A percentile compares a stretch with the other conserved stretches of the same genome.
Conservation (phyloP, 2,888 invertebrate species). For the Acanthosepion lycidas region DNA sequence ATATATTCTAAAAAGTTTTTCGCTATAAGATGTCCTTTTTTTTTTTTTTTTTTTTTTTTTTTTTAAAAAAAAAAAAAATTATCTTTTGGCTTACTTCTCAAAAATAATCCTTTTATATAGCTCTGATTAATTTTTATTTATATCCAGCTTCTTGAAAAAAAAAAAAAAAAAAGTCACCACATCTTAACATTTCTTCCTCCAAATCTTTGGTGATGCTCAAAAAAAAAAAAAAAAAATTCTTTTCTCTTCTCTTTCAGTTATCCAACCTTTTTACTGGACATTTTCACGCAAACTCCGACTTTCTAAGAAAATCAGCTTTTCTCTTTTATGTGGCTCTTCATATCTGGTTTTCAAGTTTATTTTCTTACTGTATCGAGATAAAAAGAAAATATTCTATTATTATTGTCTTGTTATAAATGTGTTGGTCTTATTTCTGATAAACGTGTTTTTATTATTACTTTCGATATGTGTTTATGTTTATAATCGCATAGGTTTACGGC, state of each 20-base stretch:
- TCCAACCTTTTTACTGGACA: neutral
- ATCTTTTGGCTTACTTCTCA: neutral
- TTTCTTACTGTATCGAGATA: too few species aligned
- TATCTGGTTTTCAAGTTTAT: neutral
- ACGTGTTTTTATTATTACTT: too few species aligned
- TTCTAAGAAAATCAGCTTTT: too few species aligned
- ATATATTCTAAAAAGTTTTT: neutral
- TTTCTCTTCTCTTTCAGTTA: neutral
- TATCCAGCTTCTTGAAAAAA: neutral
- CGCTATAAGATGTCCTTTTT: neutral
- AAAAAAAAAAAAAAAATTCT: too few species aligned
- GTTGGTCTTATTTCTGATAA: too few species aligned
- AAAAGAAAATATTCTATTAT: too few species aligned
- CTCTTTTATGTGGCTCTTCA: neutral
- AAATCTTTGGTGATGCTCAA: too few species aligned
- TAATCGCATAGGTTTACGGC: too few species aligned
- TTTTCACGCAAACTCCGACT: neutral
- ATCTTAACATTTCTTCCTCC: neutral
- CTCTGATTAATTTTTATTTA: constrained; percentile 33
- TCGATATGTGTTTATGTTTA: too few species aligned
- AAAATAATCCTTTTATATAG: constrained; percentile 17
- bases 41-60: neutral
- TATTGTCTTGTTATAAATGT: too few species aligned
- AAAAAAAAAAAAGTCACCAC: neutral
- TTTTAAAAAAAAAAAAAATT: too few species aligned